Conservation (phyloP, 2,797 vertebrate species). For the Cryptoprocta ferox region DNA sequence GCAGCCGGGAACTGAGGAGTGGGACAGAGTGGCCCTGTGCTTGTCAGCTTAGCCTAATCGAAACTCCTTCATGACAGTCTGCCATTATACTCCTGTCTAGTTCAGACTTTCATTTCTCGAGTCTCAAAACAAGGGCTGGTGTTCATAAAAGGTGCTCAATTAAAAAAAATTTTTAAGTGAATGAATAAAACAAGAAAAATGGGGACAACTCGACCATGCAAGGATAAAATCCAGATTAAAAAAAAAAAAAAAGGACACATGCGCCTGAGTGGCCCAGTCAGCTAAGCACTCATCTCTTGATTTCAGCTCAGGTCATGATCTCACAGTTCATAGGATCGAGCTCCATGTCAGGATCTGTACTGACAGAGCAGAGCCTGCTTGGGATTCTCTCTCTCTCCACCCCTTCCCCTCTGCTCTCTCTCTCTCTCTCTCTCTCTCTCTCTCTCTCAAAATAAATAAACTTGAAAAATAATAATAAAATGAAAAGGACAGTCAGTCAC, state of each 20-base stretch:
- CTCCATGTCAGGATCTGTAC: too few relatives aligned
- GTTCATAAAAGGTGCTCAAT: background rate
- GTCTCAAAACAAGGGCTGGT: background rate
- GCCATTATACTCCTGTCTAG: background rate
- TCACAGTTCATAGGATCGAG: too few relatives aligned
- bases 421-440: background rate
- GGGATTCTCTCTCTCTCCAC: background rate
- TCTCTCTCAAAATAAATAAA: too few relatives aligned
- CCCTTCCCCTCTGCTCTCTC: background rate
- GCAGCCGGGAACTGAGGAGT: background rate
- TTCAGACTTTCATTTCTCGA: background rate
- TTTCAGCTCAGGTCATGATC: background rate
- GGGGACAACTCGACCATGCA: accelerated
- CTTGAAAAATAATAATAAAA: background rate
- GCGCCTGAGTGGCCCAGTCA: background rate
- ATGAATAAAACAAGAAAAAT: background rate
- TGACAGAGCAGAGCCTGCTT: too few relatives aligned
- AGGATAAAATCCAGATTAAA: background rate
- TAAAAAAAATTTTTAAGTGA: background rate
- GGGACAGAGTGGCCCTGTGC: accelerated
- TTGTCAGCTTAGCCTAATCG: accelerated
- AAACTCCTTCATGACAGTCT: background rate
- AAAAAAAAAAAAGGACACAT: background rate
- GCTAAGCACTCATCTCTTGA: too few relatives aligned
- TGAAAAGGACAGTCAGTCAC: background rate